phyloP scores from a whole-genome alignment of 1,140 invertebrate species.

The Oedothorax gibbosus region DNA sequence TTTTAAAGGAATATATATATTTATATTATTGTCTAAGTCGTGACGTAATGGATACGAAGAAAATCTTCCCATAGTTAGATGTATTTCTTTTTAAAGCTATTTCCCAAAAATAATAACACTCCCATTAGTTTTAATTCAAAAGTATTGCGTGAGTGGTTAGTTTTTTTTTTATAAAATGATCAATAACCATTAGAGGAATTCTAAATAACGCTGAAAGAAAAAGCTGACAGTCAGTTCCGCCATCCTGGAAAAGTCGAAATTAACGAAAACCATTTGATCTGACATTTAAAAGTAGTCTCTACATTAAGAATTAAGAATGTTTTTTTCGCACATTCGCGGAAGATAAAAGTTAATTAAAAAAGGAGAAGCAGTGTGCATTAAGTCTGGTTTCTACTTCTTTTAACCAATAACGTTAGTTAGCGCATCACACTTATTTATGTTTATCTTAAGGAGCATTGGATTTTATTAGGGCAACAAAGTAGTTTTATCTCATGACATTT shows the following conservation, averaged over 20 bases:
- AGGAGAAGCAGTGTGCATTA: constrained; percentile 8
- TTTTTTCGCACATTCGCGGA: not conserved
- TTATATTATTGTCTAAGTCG: too few species aligned
- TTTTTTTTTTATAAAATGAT: too few species aligned
- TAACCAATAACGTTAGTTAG: not conserved
- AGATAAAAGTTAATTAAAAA: constrained; percentile 48
- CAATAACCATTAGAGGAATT: not conserved
- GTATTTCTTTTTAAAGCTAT: too few species aligned
- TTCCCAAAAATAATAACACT: too few species aligned
- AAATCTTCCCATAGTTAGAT: too few species aligned
- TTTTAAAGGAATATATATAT: too few species aligned
- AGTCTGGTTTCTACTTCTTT: constrained; percentile 14
- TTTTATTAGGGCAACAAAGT: too few species aligned
- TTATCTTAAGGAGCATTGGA: too few species aligned
- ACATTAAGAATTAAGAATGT: constrained; percentile 1
- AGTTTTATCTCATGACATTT: too few species aligned
- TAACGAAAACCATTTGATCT: constrained; percentile 39
- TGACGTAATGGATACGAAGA: too few species aligned
- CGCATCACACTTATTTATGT: not conserved
- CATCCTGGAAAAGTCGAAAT: constrained; percentile 5
- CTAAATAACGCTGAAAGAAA: constrained; percentile 1
- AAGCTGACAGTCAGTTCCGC: not conserved
- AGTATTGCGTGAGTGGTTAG: too few species aligned
- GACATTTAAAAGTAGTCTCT: constrained; percentile 12
- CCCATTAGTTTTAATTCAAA: too few species aligned